Base-by-base conservation (phyloP, 2,113 vertebrate species). In the Syrmaticus mikado region DNA sequence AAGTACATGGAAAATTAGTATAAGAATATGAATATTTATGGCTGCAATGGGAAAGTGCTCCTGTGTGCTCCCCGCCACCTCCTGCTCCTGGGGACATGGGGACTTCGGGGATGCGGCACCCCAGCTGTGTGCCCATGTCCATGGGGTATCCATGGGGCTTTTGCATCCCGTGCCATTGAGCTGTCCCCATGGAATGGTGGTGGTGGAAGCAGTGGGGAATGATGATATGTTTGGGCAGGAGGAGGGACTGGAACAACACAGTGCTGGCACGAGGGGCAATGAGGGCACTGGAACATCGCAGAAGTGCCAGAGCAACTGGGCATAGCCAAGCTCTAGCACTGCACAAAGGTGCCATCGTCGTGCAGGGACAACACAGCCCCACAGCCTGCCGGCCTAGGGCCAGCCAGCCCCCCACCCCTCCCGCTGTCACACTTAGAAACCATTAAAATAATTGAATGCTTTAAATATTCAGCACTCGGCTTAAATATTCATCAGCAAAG, bases 21-120 rank as follows among this genome's bases (percentile, higher is more conserved):
- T 72, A 86, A 94, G 95, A 95, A 91, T 94, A 97, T 97, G 97
- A 97, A 97, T 97, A 97, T 97, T 96, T 96, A 97, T 96, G 93
- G 93, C 48, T 72, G 76, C 2, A 8, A 11, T 24, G 84, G 79
- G 70, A 82, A 79, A 80, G 41, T 1, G 60, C 30, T 93, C 40
- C 78, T 25, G 24, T 13, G 20, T 38, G 57, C 61, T 79, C 82
- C 50, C 5, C 48, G 57, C 15, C 55, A 58, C 79, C 52, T 43
- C 38, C 38, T 40, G 61, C 27, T 12, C 0, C 1, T 34, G 11
- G 25, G 45, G 13, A 2, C 40, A 6, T 27, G 5, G 10, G 36
- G 11, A 7, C 38, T 38, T 21, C 1, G 1, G 64, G 15, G 43
- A 1, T 13, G 50, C 1, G 1, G 32, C 3, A 2, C 5, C 38